phyloP scores from a whole-genome alignment of 1,140 invertebrate species.

The Aphelenchoides besseyi region DNA sequence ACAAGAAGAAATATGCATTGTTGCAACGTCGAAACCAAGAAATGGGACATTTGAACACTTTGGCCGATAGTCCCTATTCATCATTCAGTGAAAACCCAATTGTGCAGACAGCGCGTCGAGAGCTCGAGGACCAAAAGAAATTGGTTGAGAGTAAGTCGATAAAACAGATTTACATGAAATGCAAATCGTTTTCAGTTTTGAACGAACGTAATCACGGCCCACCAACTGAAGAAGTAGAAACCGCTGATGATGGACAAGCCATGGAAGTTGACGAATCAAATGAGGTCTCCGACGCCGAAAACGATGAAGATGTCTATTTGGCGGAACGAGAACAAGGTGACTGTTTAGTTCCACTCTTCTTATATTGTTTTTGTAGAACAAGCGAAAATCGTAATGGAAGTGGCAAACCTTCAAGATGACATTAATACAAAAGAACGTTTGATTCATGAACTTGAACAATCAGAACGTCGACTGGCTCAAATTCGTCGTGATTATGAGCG shows the following conservation, averaged over 20 bases:
- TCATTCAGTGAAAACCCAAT: conserved; percentile 1
- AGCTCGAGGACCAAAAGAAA: conserved; percentile 23
- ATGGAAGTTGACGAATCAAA: conserved; percentile 53
- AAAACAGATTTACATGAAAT: neutral
- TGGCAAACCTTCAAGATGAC: conserved; percentile 47
- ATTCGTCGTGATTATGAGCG: conserved; percentile 89
- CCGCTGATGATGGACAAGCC: too few relatives aligned
- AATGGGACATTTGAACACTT: neutral
- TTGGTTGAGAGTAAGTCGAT: conserved; percentile 23
- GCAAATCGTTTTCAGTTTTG: conserved; percentile 10
- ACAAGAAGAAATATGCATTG: conserved; percentile 13
- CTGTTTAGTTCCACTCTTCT: conserved; percentile 31
- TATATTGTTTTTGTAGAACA: conserved; percentile 38
- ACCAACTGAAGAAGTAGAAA: too few relatives aligned
- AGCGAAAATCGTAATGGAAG: conserved; percentile 39
- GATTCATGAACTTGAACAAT: conserved; percentile 86
- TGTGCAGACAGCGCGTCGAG: neutral
- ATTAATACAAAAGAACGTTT: conserved; percentile 65
- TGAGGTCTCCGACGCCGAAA: conserved; percentile 52
- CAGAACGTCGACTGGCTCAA: conserved; percentile 76
- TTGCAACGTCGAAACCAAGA: neutral
- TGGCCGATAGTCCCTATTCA: neutral
- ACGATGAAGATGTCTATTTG: conserved; percentile 45
- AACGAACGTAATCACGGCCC: neutral
- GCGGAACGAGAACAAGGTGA: conserved; percentile 54